These are phyloP conservation scores for Manacus vitellinus DNA, from an alignment of 2,113 vertebrate species.

Conservation along the genomic window DNA sequence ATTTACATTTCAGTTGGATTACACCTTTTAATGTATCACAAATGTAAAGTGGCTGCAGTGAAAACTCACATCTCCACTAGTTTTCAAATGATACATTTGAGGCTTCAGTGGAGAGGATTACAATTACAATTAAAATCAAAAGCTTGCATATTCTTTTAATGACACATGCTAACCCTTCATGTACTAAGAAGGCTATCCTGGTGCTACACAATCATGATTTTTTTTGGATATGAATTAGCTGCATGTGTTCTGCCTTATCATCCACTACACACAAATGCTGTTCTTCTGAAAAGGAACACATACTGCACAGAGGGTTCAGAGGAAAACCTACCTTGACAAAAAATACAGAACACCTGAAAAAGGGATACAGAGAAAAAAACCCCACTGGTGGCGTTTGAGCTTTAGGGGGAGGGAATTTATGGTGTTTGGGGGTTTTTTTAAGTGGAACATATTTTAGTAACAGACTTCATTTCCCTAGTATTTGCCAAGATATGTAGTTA, in stretches of 20 bases:
- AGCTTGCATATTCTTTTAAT: constrained; percentile 80
- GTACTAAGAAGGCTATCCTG: constrained; percentile 52
- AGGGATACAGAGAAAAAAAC: not conserved
- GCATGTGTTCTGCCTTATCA: not conserved
- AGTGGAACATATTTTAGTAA: not conserved
- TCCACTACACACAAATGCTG: not conserved
- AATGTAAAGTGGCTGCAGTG: constrained; percentile 76
- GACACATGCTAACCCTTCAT: constrained; percentile 73
- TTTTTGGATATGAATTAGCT: constrained; percentile 7
- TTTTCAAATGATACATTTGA: constrained; percentile 86
- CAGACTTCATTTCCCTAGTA: not conserved
- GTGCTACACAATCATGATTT: constrained; percentile 13
- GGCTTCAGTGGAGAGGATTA: constrained; percentile 86
- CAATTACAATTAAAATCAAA: constrained; percentile 91
- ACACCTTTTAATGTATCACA: constrained; percentile 87
- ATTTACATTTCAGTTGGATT: constrained; percentile 97
- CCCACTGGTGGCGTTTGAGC: accelerated
- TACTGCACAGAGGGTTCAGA: not conserved
- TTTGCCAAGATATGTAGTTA: not conserved
- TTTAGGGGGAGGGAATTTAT: not conserved
- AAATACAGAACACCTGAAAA: not conserved
- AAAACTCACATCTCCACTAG: constrained; percentile 74
- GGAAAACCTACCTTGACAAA: not conserved
- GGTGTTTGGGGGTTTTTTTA: not conserved
- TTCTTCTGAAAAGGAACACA: not conserved